phyloP scores from a whole-genome alignment of 2,888 invertebrate species.

The Tipula confusa region DNA sequence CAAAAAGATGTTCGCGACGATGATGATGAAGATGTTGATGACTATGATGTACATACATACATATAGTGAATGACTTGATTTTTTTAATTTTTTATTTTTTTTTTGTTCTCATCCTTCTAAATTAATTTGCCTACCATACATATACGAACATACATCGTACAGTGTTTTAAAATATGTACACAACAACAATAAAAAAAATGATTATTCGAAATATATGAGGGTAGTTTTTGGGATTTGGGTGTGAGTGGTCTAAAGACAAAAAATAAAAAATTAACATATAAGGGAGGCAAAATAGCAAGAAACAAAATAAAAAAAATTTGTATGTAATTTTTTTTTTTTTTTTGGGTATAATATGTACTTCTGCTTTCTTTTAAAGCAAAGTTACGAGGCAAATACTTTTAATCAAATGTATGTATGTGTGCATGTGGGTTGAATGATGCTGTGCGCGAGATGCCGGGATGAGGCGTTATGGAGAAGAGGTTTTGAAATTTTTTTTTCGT shows the following conservation, averaged over 20 bases:
- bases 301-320: not conserved
- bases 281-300: not conserved
- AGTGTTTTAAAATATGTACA: not conserved
- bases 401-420: not conserved
- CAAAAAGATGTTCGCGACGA: not conserved
- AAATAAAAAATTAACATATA: not conserved
- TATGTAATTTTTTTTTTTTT: not conserved
- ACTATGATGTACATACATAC: not conserved
- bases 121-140: not conserved
- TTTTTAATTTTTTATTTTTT: no score
- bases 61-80: not conserved
- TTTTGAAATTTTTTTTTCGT: not conserved
- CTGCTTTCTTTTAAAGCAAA: constrained; percentile 20
- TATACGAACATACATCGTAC: not conserved
- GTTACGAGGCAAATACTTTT: not conserved
- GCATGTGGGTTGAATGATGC: not conserved
- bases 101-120: not conserved
- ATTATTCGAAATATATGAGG: constrained; percentile 8
- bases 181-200: not conserved
- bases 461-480: not conserved
- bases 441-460: no score
- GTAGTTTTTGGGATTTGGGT: not conserved
- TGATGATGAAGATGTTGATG: not conserved
- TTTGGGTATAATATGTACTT: not conserved
- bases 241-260: constrained; percentile 20